A percentile compares a stretch with the other conserved stretches of the same genome.
Evolutionary conservation across 2,888 invertebrate genomes (phyloP).

Genomic region (Lasioglossum calceatum): DNA sequence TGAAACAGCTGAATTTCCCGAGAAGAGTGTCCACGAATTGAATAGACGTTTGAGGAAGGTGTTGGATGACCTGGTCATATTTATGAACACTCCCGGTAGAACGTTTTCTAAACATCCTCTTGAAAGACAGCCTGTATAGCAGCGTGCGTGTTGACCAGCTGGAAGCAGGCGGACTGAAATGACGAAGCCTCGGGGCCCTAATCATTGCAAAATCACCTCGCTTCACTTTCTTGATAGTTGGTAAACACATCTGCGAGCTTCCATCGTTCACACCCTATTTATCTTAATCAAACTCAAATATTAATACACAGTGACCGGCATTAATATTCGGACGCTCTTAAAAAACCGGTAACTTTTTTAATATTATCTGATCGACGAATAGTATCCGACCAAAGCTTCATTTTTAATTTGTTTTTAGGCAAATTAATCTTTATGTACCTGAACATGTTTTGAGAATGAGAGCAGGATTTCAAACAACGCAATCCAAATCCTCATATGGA

Average conservation of each 20-base stretch:
- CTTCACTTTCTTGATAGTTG: constrained; percentile 13
- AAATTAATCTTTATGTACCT: no score
- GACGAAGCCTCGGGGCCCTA: not conserved
- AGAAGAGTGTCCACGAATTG: not conserved
- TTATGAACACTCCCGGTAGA: constrained; percentile 1
- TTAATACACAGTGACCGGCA: no score
- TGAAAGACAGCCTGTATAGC: constrained; percentile 13
- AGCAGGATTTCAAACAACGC: no score
- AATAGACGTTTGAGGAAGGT: not conserved
- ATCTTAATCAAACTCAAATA: not conserved
- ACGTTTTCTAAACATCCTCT: constrained; percentile 17
- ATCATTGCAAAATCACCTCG: constrained; percentile 23
- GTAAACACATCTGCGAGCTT: not conserved
- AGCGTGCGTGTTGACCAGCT: not conserved
- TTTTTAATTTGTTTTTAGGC: no score
- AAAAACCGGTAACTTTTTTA: no score
- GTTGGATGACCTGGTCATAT: constrained; percentile 3
- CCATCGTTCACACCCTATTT: not conserved
- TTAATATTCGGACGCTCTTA: no score
- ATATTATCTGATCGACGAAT: no score
- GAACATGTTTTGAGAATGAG: no score
- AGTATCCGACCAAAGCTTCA: no score
- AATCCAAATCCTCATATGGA: no score
- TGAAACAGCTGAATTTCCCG: constrained; percentile 1
- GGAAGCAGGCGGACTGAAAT: not conserved